These are phyloP conservation scores for Hoplostethus atlanticus DNA, from an alignment of 2,797 vertebrate genomes.

Conservation along the genomic window DNA sequence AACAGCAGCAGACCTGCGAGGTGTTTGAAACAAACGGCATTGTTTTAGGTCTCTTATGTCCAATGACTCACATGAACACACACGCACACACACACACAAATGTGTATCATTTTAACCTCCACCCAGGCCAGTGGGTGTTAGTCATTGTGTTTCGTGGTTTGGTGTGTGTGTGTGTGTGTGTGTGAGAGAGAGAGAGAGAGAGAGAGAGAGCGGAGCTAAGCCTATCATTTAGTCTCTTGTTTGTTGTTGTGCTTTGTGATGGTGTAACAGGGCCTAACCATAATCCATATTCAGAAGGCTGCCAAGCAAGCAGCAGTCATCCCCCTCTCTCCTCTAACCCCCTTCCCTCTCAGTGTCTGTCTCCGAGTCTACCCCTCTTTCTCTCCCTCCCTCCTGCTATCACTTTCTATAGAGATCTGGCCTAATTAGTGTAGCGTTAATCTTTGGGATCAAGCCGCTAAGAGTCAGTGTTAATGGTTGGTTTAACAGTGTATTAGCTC, in stretches of 20 bases:
- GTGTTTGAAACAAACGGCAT: background rate
- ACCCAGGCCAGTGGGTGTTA: constrained; percentile 25
- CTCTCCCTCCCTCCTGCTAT: constrained; percentile 19
- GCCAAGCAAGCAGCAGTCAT: constrained; percentile 49
- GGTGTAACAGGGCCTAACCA: constrained; percentile 34
- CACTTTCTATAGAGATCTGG: constrained; percentile 36
- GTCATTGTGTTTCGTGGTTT: constrained; percentile 33
- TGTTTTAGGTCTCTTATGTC: background rate
- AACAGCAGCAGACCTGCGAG: constrained; percentile 15
- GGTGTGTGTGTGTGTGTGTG: background rate
- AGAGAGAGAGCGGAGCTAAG: constrained; percentile 11
- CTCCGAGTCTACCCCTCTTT: background rate
- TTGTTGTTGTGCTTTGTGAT: constrained; percentile 41
- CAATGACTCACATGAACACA: constrained; percentile 23
- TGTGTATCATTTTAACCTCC: constrained; percentile 38
- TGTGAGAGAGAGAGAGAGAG: background rate
- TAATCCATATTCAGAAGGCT: constrained; percentile 62
- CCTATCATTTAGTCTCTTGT: constrained; percentile 44
- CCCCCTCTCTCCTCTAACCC: background rate
- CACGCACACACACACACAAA: constrained; percentile 2
- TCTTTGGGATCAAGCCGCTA: constrained; percentile 50
- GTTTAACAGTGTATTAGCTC: constrained; percentile 57
- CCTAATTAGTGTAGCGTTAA: constrained; percentile 48
- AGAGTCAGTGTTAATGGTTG: constrained; percentile 40
- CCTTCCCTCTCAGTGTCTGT: constrained; percentile 3